Base-by-base conservation (phyloP, 2,113 vertebrate genomes). In the Gallinago paraguaiae region DNA sequence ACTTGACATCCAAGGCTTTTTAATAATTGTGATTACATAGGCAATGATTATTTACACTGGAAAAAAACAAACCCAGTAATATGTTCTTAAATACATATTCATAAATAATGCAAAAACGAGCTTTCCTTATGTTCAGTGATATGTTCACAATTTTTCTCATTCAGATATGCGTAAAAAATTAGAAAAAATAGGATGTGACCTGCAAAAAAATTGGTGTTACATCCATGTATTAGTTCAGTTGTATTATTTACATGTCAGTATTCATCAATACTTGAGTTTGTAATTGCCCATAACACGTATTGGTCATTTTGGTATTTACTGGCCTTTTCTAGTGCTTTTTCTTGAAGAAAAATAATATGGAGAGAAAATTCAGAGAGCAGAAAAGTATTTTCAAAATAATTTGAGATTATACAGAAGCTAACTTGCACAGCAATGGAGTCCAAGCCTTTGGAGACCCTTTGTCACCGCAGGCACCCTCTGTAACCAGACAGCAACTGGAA, bases 61-160 rank as follows among this genome's bases (percentile, higher is more conserved):
- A 56, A 50, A 11, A 17, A 3, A 0, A 1, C 12, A 10, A 53
- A 63, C 8, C 2, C 11, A 51, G 10, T 23, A 54, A 28, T 5
- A 60, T 11, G 19, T 27, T 87, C 68, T 81, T 71, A 78, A 71
- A 77, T 14, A 87, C 4, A 30, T 17, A 50, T 35, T 78, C 46
- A 51, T 25, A 64, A 63, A 60, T 24, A 84, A 45, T 31, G 46
- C 45, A 43, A 70, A 59, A 84, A 56, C 17, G 2, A 61, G 23
- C 20, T 75, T 74, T 67, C n/a, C n/a, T 50, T 31, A 9, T 9
- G 10, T 45, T 71, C 53, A 45, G 6, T 5, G 3, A 43, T 14
- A 48, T 4, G 18, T 18, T 69, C 46, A 45, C 15, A 79, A 2
- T 39, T 28, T n/a, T 82, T 82, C 46, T 89, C 1, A 3, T 31